These are phyloP conservation scores for Spinus olivaceus DNA, from an alignment of 2,797 vertebrate genomes.

Conservation along the genomic window DNA sequence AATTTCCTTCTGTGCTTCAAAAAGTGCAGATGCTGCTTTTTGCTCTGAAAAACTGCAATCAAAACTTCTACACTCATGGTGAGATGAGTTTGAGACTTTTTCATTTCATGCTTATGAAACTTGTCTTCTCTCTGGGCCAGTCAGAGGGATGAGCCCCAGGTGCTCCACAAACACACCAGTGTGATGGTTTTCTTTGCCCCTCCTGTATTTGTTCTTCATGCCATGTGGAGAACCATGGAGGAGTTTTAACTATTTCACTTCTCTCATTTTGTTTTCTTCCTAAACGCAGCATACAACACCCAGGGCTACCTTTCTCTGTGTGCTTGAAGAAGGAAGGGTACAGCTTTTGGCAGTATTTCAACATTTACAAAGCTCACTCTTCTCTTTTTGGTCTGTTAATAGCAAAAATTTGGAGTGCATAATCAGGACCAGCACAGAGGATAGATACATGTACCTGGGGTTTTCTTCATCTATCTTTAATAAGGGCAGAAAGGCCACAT, in stretches of 20 bases:
- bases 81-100: fast-evolving
- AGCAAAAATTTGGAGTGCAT: background rate
- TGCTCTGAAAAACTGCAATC: background rate
- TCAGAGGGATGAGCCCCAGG: background rate
- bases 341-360: background rate
- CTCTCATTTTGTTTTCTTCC: background rate
- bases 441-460: background rate
- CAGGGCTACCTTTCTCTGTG: background rate
- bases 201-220: background rate
- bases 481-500: background rate
- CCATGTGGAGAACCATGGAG: background rate
- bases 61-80: background rate
- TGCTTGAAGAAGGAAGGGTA: background rate
- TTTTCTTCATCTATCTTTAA: background rate
- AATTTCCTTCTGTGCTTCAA: background rate
- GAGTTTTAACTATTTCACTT: background rate
- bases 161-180: background rate
- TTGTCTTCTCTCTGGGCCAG: background rate
- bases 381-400: background rate
- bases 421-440: background rate
- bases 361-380: background rate
- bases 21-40: background rate
- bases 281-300: background rate
- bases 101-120: background rate
- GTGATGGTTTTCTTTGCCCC: background rate